phyloP scores from a whole-genome alignment of 1,140 invertebrate species.

The Diorhabda elongata region DNA sequence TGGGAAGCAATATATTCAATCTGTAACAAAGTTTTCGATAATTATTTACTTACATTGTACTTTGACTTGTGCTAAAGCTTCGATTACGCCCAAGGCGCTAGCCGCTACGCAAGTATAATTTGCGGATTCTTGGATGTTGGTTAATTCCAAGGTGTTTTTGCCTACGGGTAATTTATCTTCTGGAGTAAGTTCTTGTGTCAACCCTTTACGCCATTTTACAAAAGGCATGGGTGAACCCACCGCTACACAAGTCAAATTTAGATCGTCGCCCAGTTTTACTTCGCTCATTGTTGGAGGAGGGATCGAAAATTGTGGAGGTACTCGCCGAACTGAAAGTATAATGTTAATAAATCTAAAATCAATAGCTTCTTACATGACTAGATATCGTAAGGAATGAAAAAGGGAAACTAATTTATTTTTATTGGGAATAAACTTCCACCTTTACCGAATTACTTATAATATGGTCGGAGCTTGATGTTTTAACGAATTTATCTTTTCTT shows the following conservation, averaged over 20 bases:
- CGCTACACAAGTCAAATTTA: slow-evolving; percentile 95
- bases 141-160: slow-evolving; percentile 79
- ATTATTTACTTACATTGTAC: slow-evolving; percentile 80
- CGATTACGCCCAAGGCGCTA: slow-evolving; percentile 90
- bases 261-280: slow-evolving; percentile 82
- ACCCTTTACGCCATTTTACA: slow-evolving; percentile 91
- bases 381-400: neutral
- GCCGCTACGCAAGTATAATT: slow-evolving; percentile 96
- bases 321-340: slow-evolving; percentile 72
- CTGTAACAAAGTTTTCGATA: too few relatives aligned
- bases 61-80: slow-evolving; percentile 80
- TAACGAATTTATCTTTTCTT: too few relatives aligned
- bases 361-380: neutral
- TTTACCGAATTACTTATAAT: too few relatives aligned
- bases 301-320: slow-evolving; percentile 91
- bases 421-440: too few relatives aligned
- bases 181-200: slow-evolving; percentile 73
- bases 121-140: slow-evolving; percentile 83
- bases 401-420: slow-evolving; percentile 1
- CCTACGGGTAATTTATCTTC: slow-evolving; percentile 82
- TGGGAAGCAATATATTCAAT: too few relatives aligned
- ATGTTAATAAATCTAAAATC: neutral
- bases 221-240: slow-evolving; percentile 96
- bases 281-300: slow-evolving; percentile 77
- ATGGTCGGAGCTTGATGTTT: too few relatives aligned